phyloP scores from a whole-genome alignment of 2,797 vertebrate species.

The Pachyuromys duprasi region DNA sequence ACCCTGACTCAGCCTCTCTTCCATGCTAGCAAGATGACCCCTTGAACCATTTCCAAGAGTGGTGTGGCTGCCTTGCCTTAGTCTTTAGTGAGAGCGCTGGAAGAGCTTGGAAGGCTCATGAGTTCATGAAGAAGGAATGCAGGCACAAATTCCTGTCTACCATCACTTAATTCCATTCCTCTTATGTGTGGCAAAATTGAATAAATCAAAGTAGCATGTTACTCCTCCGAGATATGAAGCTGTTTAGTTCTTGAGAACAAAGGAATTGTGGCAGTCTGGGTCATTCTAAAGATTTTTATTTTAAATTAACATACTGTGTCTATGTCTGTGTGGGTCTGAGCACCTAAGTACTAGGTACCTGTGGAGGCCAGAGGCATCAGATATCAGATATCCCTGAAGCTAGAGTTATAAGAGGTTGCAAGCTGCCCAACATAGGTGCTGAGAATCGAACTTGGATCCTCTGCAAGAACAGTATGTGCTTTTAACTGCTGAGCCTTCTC shows the following conservation, averaged over 20 bases:
- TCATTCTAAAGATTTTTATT: neutral
- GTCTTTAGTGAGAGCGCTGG: fast-evolving
- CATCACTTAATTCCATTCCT: neutral
- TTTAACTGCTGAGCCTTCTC: neutral
- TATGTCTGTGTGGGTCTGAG: neutral
- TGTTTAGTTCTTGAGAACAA: slow-evolving; percentile 50
- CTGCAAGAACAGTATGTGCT: neutral
- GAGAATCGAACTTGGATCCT: neutral
- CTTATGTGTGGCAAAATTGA: slow-evolving; percentile 35
- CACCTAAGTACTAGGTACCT: neutral
- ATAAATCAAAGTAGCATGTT: slow-evolving; percentile 53
- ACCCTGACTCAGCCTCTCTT: neutral
- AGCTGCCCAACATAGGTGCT: neutral
- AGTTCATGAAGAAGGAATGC: slow-evolving; percentile 26
- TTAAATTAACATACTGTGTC: neutral
- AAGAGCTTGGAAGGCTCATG: neutral
- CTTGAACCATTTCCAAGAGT: neutral
- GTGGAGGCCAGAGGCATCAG: neutral
- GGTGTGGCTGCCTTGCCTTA: neutral
- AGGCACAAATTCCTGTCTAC: neutral
- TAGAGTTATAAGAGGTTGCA: neutral
- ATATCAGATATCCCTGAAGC: neutral
- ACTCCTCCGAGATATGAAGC: slow-evolving; percentile 43
- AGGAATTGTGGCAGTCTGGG: slow-evolving; percentile 7
- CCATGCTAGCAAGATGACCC: neutral